Conservation (phyloP, 2,888 invertebrate species). For the Hirtodrosophila duncani region DNA sequence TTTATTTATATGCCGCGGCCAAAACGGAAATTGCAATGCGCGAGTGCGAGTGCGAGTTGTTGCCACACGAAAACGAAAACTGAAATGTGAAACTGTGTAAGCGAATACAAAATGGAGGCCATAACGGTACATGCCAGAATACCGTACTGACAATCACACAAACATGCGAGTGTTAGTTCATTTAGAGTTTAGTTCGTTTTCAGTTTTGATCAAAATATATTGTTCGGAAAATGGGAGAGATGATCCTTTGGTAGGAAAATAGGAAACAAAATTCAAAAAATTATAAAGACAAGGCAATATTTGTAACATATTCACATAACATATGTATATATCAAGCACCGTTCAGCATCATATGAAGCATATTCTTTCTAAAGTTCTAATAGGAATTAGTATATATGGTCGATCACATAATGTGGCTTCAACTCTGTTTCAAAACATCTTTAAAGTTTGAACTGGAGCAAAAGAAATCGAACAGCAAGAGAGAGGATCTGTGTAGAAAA, state of each 20-base stretch:
- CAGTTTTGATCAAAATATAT: conserved; percentile 43
- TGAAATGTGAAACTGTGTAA: conserved; percentile 40
- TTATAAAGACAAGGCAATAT: conserved; percentile 5
- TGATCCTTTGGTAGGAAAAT: no score
- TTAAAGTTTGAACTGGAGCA: no score
- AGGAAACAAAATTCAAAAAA: not conserved
- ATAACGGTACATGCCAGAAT: conserved; percentile 59
- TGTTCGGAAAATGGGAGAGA: conserved; percentile 16
- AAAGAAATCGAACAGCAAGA: no score
- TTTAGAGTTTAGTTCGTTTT: conserved; percentile 49
- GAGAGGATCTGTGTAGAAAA: no score
- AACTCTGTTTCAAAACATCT: no score
- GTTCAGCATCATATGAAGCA: no score
- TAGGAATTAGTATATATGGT: no score
- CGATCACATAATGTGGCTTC: no score
- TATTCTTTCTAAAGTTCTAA: conserved; percentile 15
- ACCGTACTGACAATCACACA: conserved; percentile 25
- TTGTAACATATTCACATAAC: conserved; percentile 32
- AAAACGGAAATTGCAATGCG: conserved; percentile 65
- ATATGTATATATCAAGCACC: no score
- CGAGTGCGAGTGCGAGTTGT: conserved; percentile 41
- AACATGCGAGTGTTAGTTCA: conserved; percentile 62
- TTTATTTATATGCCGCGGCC: conserved; percentile 63
- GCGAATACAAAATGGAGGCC: conserved; percentile 62
- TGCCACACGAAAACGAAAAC: conserved; percentile 12